Base-by-base conservation (phyloP, 2,888 invertebrate genomes). In the Mimas tiliae region DNA sequence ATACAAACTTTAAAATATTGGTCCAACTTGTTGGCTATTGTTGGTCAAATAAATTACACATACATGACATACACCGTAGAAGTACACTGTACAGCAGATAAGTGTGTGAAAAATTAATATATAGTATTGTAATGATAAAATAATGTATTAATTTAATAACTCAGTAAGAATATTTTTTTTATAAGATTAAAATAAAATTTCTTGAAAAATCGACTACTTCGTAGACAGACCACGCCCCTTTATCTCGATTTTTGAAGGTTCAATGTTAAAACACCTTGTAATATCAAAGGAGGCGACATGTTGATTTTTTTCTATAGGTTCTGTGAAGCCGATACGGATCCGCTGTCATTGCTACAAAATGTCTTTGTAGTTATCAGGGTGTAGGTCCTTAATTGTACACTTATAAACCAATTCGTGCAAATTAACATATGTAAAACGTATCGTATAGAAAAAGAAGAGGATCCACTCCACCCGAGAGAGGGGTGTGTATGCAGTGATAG, bases 321-420 rank as follows among this genome's bases (percentile, higher is more conserved):
- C 91, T 90, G 90, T 91, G 93, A 90, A 93, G 93, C 93, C 93
- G 93, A 93, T 93, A 91, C 88, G 89, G 89, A 89, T 90, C 75
- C 85, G 90, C 93, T 93, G 93, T 93, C 93, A 93, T 90, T 91
- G 85, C 88, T 89, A 90, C 89, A 91, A 93, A 92, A 93, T 93
- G 92, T 92, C 92, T 93, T 93, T 93, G 91, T 93, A 93, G 92
- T 81, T 92, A 93, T 90, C 92, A 91, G 91, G 92, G 93, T 93
- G 93, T 93, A 93, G 93, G 92, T 92, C 93, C 92, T 89, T 77
- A 88, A 88, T 92, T 88, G 87, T 91, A 90, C 89, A 87, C 84
- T 79, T 87, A 86, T 78, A 86, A 86, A 86, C 84, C 88, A 86
- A 88, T 86, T 87, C 87, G 92, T 91, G 92, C 82, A 85, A 86